Conservation (phyloP, 2,888 invertebrate species). For the Empis stercorea region DNA sequence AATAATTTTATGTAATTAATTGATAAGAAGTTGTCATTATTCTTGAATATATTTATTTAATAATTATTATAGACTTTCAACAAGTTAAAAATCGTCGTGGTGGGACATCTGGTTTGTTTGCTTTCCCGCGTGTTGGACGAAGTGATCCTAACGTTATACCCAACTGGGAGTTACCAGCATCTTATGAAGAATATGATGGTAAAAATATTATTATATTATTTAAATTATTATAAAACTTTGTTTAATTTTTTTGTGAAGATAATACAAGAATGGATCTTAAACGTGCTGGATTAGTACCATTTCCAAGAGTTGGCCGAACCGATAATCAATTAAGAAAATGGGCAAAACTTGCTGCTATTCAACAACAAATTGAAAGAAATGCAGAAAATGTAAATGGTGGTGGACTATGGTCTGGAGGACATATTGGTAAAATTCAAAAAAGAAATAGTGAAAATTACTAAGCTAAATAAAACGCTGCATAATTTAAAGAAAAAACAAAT, state of each 20-base stretch:
- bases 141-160: conserved; percentile 32
- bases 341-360: conserved; percentile 28
- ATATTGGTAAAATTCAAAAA: conserved; percentile 44
- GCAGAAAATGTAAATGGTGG: conserved; percentile 28
- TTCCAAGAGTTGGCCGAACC: conserved; percentile 37
- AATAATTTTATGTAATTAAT: too few relatives aligned
- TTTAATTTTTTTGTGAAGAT: conserved; percentile 19
- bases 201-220: conserved; percentile 9
- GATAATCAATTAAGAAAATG: conserved; percentile 30
- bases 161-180: conserved; percentile 35
- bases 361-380: conserved; percentile 30
- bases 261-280: conserved; percentile 28
- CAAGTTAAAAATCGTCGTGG: conserved; percentile 37
- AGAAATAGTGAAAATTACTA: conserved; percentile 9
- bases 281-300: conserved; percentile 35
- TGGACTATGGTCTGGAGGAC: conserved; percentile 56
- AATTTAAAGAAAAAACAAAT: too few relatives aligned
- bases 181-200: conserved; percentile 42
- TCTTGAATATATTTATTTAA: too few relatives aligned
- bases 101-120: conserved; percentile 44
- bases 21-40: too few relatives aligned
- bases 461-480: too few relatives aligned
- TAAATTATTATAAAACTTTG: neutral
- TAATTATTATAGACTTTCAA: conserved; percentile 28
- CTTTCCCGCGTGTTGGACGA: conserved; percentile 49